Base-by-base conservation (phyloP, 1,140 invertebrate genomes). In the Pogonomyrmex californicus region DNA sequence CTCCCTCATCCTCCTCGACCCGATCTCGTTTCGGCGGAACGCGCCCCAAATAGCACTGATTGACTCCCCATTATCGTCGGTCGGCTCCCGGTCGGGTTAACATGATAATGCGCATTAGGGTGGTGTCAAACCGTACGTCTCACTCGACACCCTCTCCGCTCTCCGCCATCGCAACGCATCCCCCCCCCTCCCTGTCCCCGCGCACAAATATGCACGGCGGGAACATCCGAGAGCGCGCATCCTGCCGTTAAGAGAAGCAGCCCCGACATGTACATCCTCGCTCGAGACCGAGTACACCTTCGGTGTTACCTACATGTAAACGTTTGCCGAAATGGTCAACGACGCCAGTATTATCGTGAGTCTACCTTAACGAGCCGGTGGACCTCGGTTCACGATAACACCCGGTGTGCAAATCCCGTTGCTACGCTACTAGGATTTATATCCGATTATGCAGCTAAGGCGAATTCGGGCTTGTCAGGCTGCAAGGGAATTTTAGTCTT, bases 321-420 rank as follows among this genome's bases (percentile, higher is more conserved):
- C 77, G 71, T 90, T 89, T 87, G 47, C 76, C 66, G 65, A 78
- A 88, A 89, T 70, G 88, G 87, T 90, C 88, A 82, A 66, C 51
- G 82, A 73, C 38, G 58, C 65, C 79, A 76, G 70, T 85, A 90
- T 90, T 90, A 90, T 90, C 88, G 65, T 79, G 89, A 89, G 65
- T 90, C 86, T 70, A 65, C 79, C 73, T 87, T 90, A 87, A 90
- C 89, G 89, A 90, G 66, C 79, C 41, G 51, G 38, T 70, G 63
- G 58, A 58, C 41, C 71, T 87, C 44, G 56, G 23, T 58, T 41
- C 33, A 47, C 60, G 75, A 87, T 87, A 89, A 89, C 62, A 38
- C 36, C 68, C 6, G 66, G 49, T 4, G 17, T 44, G 38, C 47
- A 60, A 73, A 54, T 75, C 60, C 51, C n/a, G 44, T 79, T 38